Evolutionary conservation across 2,888 invertebrate species (phyloP).

Genomic region (Iselma pallidipennis): DNA sequence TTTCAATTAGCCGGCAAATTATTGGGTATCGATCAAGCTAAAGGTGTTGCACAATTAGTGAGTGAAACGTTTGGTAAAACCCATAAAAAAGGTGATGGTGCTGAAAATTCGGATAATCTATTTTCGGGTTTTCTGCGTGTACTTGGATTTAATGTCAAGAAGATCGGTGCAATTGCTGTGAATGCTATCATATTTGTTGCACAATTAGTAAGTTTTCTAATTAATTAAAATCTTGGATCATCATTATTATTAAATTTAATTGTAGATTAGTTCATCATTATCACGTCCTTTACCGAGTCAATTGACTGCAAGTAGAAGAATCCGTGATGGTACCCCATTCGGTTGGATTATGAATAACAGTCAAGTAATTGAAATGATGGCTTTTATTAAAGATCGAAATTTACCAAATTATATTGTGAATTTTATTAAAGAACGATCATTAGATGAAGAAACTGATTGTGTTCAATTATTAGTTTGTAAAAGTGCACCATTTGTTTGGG

Average conservation of each 20-base stretch:
- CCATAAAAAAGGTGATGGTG: slow-evolving; percentile 36
- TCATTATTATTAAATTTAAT: too few relatives aligned
- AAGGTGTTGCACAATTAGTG: slow-evolving; percentile 66
- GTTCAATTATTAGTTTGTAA: slow-evolving; percentile 76
- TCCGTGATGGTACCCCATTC: slow-evolving; percentile 55
- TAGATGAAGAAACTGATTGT: slow-evolving; percentile 68
- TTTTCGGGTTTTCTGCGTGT: slow-evolving; percentile 66
- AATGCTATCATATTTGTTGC: slow-evolving; percentile 84
- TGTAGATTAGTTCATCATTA: slow-evolving; percentile 66
- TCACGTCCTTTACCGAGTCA: slow-evolving; percentile 56
- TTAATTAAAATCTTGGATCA: background rate
- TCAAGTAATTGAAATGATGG: slow-evolving; percentile 62
- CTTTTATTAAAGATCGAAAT: slow-evolving; percentile 64
- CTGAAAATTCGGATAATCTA: slow-evolving; percentile 49
- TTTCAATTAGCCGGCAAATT: slow-evolving; percentile 59
- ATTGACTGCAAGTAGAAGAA: slow-evolving; percentile 43
- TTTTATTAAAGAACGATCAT: slow-evolving; percentile 60
- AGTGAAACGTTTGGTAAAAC: slow-evolving; percentile 59
- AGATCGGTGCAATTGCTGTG: slow-evolving; percentile 79
- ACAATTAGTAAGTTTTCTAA: slow-evolving; percentile 68
- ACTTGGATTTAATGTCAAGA: slow-evolving; percentile 75
- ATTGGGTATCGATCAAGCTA: slow-evolving; percentile 57
- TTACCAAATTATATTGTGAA: slow-evolving; percentile 67
- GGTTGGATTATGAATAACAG: slow-evolving; percentile 70
- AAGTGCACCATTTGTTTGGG: slow-evolving; percentile 73